Evolutionary conservation across 2,113 vertebrate species (phyloP).

Genomic region (Morone chrysops): DNA sequence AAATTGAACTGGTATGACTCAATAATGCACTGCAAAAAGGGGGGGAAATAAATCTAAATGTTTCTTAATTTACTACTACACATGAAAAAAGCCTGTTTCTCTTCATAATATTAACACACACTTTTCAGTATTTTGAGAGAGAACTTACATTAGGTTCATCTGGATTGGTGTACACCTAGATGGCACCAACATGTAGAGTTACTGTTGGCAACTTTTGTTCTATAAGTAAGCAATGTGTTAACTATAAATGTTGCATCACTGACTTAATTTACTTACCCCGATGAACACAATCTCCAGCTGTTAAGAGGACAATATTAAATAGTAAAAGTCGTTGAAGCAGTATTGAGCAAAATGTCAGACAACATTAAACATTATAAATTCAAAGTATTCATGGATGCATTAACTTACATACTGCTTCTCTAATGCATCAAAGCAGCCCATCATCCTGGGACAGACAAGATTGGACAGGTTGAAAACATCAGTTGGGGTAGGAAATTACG

Average conservation of each 20-base stretch:
- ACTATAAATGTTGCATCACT: neutral
- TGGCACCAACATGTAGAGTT: neutral
- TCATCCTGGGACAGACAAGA: constrained; percentile 86
- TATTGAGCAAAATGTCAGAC: neutral
- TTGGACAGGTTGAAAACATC: neutral
- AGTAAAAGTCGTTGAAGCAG: neutral
- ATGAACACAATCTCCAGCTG: constrained; percentile 86
- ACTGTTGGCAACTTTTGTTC: neutral
- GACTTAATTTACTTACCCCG: constrained; percentile 78
- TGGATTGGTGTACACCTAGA: constrained; percentile 83
- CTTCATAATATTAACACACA: neutral
- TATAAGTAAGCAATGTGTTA: neutral
- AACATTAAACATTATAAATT: constrained; percentile 8
- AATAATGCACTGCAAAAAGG: constrained; percentile 88
- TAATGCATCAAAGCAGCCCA: constrained; percentile 95
- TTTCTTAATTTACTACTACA: neutral
- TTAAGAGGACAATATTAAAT: constrained; percentile 10
- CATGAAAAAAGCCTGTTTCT: neutral
- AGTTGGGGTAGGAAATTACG: neutral
- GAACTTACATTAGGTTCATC: constrained; percentile 83
- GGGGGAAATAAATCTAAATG: constrained; percentile 10
- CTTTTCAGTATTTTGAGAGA: neutral
- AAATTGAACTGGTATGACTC: constrained; percentile 98
- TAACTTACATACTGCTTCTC: constrained; percentile 95
- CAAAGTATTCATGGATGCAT: neutral